Percentiles rank a stretch among this genome's conserved stretches.
Conservation (phyloP, 2,888 invertebrate genomes). For the Polymixis flavicincta region DNA sequence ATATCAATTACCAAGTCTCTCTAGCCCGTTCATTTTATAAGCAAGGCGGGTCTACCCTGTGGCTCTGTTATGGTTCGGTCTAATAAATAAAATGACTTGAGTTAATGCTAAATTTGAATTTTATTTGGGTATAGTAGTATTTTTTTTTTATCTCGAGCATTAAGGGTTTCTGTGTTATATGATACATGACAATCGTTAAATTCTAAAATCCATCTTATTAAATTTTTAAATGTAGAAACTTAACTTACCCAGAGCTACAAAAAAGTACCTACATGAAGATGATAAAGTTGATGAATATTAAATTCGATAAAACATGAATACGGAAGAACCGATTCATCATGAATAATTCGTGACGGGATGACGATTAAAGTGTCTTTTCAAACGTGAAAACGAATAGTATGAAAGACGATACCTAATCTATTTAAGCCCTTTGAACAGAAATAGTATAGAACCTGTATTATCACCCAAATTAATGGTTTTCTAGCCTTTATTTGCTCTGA, state of each 20-base stretch:
- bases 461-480: conserved; percentile 44
- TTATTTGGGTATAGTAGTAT: not conserved
- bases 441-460: conserved; percentile 14
- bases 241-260: not conserved
- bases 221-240: not conserved
- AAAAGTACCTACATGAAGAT: not conserved
- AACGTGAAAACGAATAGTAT: conserved; percentile 9
- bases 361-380: not conserved
- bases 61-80: conserved; percentile 10
- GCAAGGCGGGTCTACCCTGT: conserved; percentile 8
- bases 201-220: not conserved
- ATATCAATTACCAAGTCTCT: conserved; percentile 45
- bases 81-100: not conserved
- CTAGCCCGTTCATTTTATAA: conserved; percentile 31
- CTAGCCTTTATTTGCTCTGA: conserved; percentile 45
- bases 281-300: conserved; percentile 12
- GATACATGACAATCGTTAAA: not conserved
- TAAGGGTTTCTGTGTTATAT: not conserved
- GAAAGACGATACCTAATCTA: conserved; percentile 9
- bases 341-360: not conserved
- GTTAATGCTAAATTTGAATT: not conserved
- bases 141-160: not conserved
- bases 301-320: not conserved
- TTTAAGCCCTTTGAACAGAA: not conserved
- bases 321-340: not conserved